Percentiles rank a stretch among this genome's conserved stretches.
These are phyloP conservation scores for Bombus consobrinus DNA, from an alignment of 1,140 invertebrate genomes.

Conservation along the genomic window DNA sequence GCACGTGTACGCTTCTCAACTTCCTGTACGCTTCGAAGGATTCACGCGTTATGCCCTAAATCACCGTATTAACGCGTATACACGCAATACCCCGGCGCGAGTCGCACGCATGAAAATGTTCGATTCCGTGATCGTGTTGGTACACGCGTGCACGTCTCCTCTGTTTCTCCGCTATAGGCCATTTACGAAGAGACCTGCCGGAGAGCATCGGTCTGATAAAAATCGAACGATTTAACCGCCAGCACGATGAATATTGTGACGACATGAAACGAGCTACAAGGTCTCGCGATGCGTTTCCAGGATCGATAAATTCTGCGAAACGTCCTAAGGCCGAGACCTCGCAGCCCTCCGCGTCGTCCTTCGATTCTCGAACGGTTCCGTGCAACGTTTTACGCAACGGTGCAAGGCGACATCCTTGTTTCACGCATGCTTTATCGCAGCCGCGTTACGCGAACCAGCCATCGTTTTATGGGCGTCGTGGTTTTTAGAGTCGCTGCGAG, in stretches of 20 bases:
- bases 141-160: slow-evolving; percentile 20
- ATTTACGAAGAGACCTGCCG: slow-evolving; percentile 11
- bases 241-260: slow-evolving; percentile 50
- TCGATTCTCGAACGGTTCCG: slow-evolving; percentile 11
- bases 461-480: background rate
- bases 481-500: background rate
- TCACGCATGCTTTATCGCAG: background rate
- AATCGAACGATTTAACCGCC: slow-evolving; percentile 57
- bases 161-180: background rate
- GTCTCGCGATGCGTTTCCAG: slow-evolving; percentile 38
- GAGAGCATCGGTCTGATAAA: slow-evolving; percentile 31
- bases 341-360: background rate
- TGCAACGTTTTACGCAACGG: no score
- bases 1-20: slow-evolving; percentile 36
- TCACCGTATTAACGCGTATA: slow-evolving; percentile 68
- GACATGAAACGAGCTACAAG: slow-evolving; percentile 46
- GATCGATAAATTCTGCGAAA: slow-evolving; percentile 43
- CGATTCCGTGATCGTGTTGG: slow-evolving; percentile 40
- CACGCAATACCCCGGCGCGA: background rate
- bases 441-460: background rate
- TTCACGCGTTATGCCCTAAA: slow-evolving; percentile 53
- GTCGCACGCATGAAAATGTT: slow-evolving; percentile 60
- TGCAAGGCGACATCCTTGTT: no score
- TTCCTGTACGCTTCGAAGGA: slow-evolving; percentile 45
- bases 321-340: background rate